A percentile compares a stretch with the other conserved stretches of the same genome.
These are phyloP conservation scores for Toxotes lorentzi DNA, from an alignment of 2,797 vertebrate species.

Conservation along the genomic window DNA sequence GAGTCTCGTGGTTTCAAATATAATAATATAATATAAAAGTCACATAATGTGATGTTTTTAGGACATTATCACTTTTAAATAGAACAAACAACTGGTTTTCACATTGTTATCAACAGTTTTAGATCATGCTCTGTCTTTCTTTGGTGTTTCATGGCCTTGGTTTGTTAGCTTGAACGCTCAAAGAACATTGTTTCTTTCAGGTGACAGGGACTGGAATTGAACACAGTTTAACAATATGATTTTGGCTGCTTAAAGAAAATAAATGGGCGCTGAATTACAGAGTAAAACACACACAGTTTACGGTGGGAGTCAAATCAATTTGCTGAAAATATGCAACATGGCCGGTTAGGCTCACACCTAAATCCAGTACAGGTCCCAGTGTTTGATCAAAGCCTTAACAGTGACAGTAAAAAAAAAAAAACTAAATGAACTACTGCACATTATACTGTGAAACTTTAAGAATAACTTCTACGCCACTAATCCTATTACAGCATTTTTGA, in stretches of 20 bases:
- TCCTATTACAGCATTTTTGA: slow-evolving; percentile 45
- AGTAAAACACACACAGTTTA: not conserved
- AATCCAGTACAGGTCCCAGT: not conserved
- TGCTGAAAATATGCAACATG: not conserved
- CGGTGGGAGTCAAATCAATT: not conserved
- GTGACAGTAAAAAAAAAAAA: slow-evolving; percentile 24
- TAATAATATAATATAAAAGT: no score
- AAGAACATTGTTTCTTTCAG: slow-evolving; percentile 6
- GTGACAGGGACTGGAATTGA: not conserved
- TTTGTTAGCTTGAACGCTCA: slow-evolving; percentile 4
- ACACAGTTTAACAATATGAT: not conserved
- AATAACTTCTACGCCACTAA: slow-evolving; percentile 33
- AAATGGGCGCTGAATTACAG: not conserved
- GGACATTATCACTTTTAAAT: not conserved
- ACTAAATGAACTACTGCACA: slow-evolving; percentile 27
- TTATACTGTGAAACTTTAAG: slow-evolving; percentile 16
- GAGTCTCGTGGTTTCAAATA: not conserved
- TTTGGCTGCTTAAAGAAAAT: not conserved
- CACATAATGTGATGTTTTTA: not conserved
- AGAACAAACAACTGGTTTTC: not conserved
- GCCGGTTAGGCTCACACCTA: not conserved
- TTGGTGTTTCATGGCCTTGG: slow-evolving; percentile 6
- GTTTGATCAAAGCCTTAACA: slow-evolving; percentile 2
- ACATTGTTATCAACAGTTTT: not conserved
- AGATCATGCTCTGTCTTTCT: not conserved